phyloP scores from a whole-genome alignment of 1,140 invertebrate genomes.

The Ips nitidus region DNA sequence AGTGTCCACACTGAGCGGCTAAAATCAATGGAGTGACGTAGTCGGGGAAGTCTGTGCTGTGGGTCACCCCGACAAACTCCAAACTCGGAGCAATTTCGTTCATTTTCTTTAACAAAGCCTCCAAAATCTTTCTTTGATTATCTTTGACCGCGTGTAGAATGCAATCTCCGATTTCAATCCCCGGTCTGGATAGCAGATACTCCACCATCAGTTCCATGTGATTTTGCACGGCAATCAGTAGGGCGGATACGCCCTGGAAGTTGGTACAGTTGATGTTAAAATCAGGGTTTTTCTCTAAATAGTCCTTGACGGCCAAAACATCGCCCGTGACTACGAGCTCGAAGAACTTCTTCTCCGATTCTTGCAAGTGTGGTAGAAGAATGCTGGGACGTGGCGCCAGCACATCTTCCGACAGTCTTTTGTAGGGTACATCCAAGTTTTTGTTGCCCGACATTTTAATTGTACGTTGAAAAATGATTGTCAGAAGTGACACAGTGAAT shows the following conservation, averaged over 20 bases:
- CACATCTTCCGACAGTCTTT: slow-evolving; percentile 34
- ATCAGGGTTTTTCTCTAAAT: slow-evolving; percentile 48
- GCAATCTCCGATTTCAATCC: slow-evolving; percentile 59
- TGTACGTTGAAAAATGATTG: neutral
- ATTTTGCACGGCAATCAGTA: slow-evolving; percentile 58
- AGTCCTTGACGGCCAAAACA: slow-evolving; percentile 50
- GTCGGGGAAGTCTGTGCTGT: slow-evolving; percentile 64
- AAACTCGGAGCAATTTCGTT: slow-evolving; percentile 53
- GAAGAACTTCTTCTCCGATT: slow-evolving; percentile 56
- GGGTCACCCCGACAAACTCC: slow-evolving; percentile 56
- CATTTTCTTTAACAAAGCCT: slow-evolving; percentile 56
- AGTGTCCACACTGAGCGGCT: slow-evolving; percentile 71
- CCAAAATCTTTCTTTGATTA: slow-evolving; percentile 55
- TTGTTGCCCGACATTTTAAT: neutral
- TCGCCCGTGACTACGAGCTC: slow-evolving; percentile 53
- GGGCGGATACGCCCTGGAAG: slow-evolving; percentile 59
- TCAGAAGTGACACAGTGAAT: neutral
- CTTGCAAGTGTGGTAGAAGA: slow-evolving; percentile 52
- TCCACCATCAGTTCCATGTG: slow-evolving; percentile 57
- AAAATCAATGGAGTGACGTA: slow-evolving; percentile 73
- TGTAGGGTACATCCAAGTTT: slow-evolving; percentile 32
- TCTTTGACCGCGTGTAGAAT: slow-evolving; percentile 58
- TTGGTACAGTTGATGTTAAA: slow-evolving; percentile 58
- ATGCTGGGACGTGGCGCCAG: slow-evolving; percentile 47
- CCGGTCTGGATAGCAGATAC: slow-evolving; percentile 54